Conservation (phyloP, 2,797 vertebrate genomes). For the Bucorvus abyssinicus region DNA sequence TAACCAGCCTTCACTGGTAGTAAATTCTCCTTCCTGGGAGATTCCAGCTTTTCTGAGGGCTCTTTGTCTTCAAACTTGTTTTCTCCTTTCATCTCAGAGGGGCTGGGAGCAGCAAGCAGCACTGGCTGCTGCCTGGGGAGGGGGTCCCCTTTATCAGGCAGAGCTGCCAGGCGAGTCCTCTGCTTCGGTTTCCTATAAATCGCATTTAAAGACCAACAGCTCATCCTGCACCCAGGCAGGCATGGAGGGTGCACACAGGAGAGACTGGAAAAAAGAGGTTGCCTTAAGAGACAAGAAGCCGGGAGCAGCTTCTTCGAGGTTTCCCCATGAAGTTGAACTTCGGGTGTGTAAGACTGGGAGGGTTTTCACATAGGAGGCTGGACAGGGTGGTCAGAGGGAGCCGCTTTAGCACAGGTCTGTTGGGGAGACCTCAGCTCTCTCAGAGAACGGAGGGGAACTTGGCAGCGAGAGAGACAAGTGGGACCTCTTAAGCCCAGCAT, state of each 20-base stretch:
- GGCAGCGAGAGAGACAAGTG: background rate
- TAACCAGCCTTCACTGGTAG: background rate
- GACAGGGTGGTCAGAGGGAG: background rate
- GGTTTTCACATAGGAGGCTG: background rate
- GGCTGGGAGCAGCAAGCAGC: background rate
- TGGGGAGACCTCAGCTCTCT: background rate
- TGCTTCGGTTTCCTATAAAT: background rate
- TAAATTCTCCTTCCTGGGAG: background rate
- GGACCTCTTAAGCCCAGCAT: background rate
- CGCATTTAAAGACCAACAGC: background rate
- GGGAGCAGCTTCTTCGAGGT: background rate
- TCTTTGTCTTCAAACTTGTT: background rate
- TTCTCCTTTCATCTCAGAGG: background rate
- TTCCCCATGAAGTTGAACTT: background rate
- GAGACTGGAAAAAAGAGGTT: background rate
- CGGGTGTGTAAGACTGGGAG: background rate
- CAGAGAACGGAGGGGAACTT: background rate
- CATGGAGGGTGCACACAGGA: rapidly evolving
- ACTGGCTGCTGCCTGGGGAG: background rate
- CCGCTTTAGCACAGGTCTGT: background rate
- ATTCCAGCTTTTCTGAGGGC: background rate
- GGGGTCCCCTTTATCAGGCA: background rate
- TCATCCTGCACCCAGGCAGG: background rate
- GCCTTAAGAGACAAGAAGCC: background rate
- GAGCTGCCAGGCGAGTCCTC: background rate